Percentiles rank a stretch among this genome's conserved stretches.
phyloP scores from a whole-genome alignment of 2,888 invertebrate species.

The Xestia rhomboidea region DNA sequence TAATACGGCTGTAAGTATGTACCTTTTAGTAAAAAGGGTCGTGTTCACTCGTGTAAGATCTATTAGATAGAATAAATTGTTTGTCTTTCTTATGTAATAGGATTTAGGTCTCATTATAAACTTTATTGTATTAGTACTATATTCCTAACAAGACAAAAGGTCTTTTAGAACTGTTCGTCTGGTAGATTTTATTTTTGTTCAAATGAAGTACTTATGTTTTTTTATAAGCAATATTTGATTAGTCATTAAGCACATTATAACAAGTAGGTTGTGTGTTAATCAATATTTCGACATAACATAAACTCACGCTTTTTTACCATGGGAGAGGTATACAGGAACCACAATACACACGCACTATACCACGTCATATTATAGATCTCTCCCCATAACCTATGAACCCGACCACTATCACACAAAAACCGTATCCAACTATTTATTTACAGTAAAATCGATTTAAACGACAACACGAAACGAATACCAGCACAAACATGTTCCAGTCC shows the following conservation, averaged over 20 bases:
- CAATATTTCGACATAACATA: background rate
- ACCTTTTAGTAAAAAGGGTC: background rate
- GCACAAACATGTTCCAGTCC: constrained; percentile 5
- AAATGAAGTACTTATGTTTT: too few species aligned
- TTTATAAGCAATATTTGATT: background rate
- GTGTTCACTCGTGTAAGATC: constrained; percentile 13
- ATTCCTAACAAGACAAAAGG: too few species aligned
- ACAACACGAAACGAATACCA: constrained; percentile 5
- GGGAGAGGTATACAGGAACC: background rate
- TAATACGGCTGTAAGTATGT: background rate
- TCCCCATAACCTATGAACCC: background rate
- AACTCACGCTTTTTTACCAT: background rate
- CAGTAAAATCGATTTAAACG: constrained; percentile 27
- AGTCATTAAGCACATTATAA: background rate
- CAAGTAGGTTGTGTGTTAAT: background rate
- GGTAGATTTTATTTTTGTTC: background rate
- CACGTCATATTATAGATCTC: background rate
- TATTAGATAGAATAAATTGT: constrained; percentile 19
- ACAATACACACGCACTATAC: background rate
- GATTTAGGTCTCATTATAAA: constrained; percentile 10
- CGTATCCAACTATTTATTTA: constrained; percentile 9
- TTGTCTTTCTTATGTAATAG: background rate
- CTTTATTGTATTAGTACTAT: background rate
- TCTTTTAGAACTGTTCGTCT: background rate
- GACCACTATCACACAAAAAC: background rate